Evolutionary conservation across 2,888 invertebrate genomes (phyloP).

Genomic region (Notodonta ziczac): DNA sequence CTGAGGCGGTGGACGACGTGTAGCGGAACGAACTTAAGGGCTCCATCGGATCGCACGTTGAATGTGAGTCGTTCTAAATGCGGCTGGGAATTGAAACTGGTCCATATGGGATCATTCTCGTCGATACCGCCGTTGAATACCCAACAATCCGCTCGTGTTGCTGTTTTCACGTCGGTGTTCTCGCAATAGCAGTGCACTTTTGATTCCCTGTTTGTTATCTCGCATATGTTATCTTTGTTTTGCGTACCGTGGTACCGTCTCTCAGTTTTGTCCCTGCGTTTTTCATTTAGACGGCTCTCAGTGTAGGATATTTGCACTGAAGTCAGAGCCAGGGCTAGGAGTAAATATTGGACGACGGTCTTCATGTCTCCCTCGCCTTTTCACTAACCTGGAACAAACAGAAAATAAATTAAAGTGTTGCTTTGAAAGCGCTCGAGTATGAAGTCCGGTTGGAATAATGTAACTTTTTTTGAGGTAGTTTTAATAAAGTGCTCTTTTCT

Average conservation of each 20-base stretch:
- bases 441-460: conserved; percentile 16
- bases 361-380: conserved; percentile 66
- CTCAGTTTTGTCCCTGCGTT: conserved; percentile 81
- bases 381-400: conserved; percentile 73
- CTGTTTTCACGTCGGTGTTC: conserved; percentile 80
- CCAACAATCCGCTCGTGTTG: conserved; percentile 90
- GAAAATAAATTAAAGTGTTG: conserved; percentile 47
- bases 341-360: conserved; percentile 80
- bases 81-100: conserved; percentile 88
- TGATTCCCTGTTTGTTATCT: conserved; percentile 80
- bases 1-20: conserved; percentile 87
- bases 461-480: conserved; percentile 10
- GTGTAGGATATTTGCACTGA: conserved; percentile 82
- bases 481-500: background rate
- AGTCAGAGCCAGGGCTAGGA: conserved; percentile 79
- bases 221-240: conserved; percentile 84
- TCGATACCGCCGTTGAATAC: conserved; percentile 88
- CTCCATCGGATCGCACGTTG: conserved; percentile 88
- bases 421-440: conserved; percentile 30
- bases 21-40: conserved; percentile 88
- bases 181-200: conserved; percentile 89
- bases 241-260: conserved; percentile 69
- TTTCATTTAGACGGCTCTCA: conserved; percentile 82
- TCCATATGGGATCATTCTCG: conserved; percentile 89
- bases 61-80: conserved; percentile 88